These are phyloP conservation scores for Pseudomyrmex concolor DNA, from an alignment of 1,140 invertebrate species.

Conservation along the genomic window DNA sequence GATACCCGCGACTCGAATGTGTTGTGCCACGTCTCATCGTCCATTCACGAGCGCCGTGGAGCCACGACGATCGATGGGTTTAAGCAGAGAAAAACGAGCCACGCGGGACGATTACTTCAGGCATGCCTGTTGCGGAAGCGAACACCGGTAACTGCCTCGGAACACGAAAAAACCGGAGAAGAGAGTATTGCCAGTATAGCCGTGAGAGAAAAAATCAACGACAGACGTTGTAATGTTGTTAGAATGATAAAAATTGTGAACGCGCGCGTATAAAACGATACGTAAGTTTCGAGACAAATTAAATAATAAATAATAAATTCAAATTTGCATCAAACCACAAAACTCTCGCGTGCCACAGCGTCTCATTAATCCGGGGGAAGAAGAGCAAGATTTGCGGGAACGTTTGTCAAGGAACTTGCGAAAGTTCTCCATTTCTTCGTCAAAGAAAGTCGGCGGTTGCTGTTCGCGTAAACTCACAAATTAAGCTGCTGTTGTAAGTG, in stretches of 20 bases:
- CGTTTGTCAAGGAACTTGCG: neutral
- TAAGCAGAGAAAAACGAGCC: slow-evolving; percentile 69
- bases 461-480: slow-evolving; percentile 15
- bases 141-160: slow-evolving; percentile 69
- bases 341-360: neutral
- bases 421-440: neutral
- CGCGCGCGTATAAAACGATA: slow-evolving; percentile 42
- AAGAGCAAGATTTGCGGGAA: slow-evolving; percentile 5
- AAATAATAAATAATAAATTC: neutral
- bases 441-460: neutral
- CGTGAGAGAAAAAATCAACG: slow-evolving; percentile 50
- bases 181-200: slow-evolving; percentile 56
- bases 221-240: slow-evolving; percentile 53
- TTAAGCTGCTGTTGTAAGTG: neutral
- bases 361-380: neutral
- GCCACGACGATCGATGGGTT: slow-evolving; percentile 67
- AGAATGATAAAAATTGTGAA: slow-evolving; percentile 52
- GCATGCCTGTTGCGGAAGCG: slow-evolving; percentile 69
- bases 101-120: slow-evolving; percentile 66
- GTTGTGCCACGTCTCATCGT: slow-evolving; percentile 59
- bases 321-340: neutral
- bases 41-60: slow-evolving; percentile 59
- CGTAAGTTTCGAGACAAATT: neutral
- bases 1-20: slow-evolving; percentile 31
- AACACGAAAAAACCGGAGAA: slow-evolving; percentile 76